Base-by-base conservation (phyloP, 2,797 vertebrate genomes). In the Molossus molossus region DNA sequence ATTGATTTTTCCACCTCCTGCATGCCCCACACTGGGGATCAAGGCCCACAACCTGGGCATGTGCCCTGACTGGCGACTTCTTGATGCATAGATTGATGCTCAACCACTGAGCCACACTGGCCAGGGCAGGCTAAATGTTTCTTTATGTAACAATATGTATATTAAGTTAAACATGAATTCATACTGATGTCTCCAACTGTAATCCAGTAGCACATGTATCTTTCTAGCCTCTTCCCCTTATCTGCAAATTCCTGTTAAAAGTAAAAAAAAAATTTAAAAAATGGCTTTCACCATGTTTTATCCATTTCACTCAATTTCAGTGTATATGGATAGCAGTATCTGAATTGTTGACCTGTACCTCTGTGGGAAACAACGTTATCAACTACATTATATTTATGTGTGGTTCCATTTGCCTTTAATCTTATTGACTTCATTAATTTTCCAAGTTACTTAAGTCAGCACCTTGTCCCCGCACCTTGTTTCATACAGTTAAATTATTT, bases 121-220 rank as follows among this genome's bases (percentile, higher is more conserved):
- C 40, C 40, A 45, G 40, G 40, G 40, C 40, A 45, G 40, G 40
- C 40, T 45, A 90, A 20, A 45, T 1, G 57, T 67, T 67, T n/a
- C 64, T 67, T 17, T 67, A 67, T 67, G 67, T 65, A 87, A 21
- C 5, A 67, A 67, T 81, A 18, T 57, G 6, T 29, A 55, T 55
- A 67, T 67, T 81, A 92, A 67, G n/a, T 62, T 82, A 92, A 92
- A 92, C 25, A 53, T 75, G 75, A 82, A 53, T 33, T 75, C 40
- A 67, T 91, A 12, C 37, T 77, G 29, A 15, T 87, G 14, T 29
- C 48, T 81, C 48, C 67, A 75, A 12, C 62, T 40, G 14, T 58
- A 76, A 33, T 60, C 45, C 53, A 69, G 37, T 27, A 79, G 48
- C 15, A 64, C 57, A 45, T 20, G 25, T 37, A 62, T 82, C 50